Evolutionary conservation across 2,113 vertebrate genomes (phyloP).

Genomic region (Chroicocephalus ridibundus): DNA sequence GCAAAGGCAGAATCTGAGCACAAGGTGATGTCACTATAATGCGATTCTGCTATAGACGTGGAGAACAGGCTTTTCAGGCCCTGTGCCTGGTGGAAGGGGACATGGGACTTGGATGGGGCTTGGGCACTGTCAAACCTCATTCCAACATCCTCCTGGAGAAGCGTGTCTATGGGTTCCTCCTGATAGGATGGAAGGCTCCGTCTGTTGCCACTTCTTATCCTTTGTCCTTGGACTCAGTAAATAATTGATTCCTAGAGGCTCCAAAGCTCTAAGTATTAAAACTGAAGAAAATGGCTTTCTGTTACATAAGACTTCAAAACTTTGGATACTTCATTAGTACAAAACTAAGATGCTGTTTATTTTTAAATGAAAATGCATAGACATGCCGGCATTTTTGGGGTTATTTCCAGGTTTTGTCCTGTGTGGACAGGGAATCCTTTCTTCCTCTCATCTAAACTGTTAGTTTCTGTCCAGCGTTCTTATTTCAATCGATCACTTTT

Average conservation of each 20-base stretch:
- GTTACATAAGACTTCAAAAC: neutral
- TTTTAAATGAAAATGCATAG: neutral
- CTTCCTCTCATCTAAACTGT: neutral
- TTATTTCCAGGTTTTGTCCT: neutral
- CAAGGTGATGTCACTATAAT: neutral
- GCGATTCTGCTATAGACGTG: neutral
- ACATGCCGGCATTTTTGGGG: neutral
- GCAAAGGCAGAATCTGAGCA: neutral
- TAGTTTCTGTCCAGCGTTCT: neutral
- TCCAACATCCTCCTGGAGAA: neutral
- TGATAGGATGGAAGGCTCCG: neutral
- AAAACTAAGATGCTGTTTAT: neutral
- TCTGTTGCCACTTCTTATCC: neutral
- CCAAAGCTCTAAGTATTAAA: neutral
- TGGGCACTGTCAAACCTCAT: neutral
- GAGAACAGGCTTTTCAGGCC: neutral
- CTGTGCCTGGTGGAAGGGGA: neutral
- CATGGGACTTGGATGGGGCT: neutral
- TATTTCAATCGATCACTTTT: neutral
- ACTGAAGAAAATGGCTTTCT: neutral
- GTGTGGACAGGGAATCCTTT: neutral
- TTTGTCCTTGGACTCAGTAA: neutral
- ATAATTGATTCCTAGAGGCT: neutral
- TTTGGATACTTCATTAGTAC: neutral
- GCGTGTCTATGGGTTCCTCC: rapidly evolving